Evolutionary conservation across 2,888 invertebrate species (phyloP).

Genomic region (Acanthococcus lagerstroemiae): DNA sequence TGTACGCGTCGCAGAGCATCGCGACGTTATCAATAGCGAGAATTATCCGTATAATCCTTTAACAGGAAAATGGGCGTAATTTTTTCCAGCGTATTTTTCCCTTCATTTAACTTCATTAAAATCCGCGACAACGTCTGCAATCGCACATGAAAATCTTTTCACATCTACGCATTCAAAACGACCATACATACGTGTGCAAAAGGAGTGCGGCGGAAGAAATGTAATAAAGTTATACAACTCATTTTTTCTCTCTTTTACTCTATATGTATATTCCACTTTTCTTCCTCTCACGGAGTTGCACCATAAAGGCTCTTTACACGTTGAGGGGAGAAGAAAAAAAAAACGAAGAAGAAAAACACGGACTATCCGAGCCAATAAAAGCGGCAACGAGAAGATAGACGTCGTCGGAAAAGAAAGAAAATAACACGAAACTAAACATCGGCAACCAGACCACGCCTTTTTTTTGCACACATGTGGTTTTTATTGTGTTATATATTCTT

Average conservation of each 20-base stretch:
- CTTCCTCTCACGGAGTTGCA: background rate
- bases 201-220: background rate
- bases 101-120: conserved; percentile 13
- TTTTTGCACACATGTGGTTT: background rate
- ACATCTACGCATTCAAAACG: no score
- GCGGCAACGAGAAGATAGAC: background rate
- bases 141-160: background rate
- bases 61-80: conserved; percentile 39
- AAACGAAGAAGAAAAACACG: background rate
- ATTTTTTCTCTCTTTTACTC: background rate
- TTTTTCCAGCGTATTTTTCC: background rate
- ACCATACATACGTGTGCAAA: no score
- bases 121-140: conserved; percentile 2
- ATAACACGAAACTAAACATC: background rate
- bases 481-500: background rate
- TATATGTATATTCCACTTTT: background rate
- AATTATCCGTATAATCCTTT: background rate
- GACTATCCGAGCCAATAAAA: background rate
- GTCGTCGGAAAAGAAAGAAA: background rate
- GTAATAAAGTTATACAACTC: conserved; percentile 3
- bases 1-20: no score
- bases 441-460: background rate
- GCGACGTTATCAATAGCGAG: no score
- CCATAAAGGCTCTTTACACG: background rate
- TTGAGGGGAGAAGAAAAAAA: background rate